Base-by-base conservation (phyloP, 2,797 vertebrate species). In the Lates japonicus region DNA sequence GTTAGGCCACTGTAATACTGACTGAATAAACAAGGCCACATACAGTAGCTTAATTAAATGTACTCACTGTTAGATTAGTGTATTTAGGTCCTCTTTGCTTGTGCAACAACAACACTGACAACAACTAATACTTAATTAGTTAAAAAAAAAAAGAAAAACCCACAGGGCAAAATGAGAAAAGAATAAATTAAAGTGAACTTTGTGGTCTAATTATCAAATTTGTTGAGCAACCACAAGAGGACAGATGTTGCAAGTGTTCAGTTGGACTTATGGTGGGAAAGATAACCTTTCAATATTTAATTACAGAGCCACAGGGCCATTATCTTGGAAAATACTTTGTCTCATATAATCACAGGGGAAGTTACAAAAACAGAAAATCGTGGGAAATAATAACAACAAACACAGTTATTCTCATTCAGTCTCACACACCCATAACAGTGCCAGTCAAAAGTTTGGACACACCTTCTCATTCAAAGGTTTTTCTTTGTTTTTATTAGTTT, bases 171-270 rank as follows among this genome's bases (percentile, higher is more conserved):
- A 37, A 73, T 10, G 5, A 70, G 13, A 17, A 37, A 44, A 49
- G 2, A 58, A 37, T 54, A 25, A 29, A 74, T 46, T 51, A 48
- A 14, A 11, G 6, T 65, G 29, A 81, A 72, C 59, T 52, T 20
- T 85, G 25, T n/a, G 8, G 20, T 60, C 33, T 73, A 57, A 74
- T 82, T 44, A 79, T 65, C n/a, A 59, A 52, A 70, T 63, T n/a
- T 73, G 33, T 49, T 61, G 37, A 51, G 58, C 20, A 63, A 58
- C 3, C 48, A 58, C 11, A 8, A 25, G 44, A 46, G n/a, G 51
- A 68, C 29, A 68, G 25, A 74, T 67, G 61, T 39, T 65, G 48
- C 22, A 39, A 22, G n/a, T 55, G 25, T 69, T 74, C 17, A 59
- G 17, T 75, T 29, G 19, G 25, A 76, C 42, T n/a, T 75, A 16